These are phyloP conservation scores for Dendrolimus pini DNA, from an alignment of 2,888 invertebrate species.

Conservation along the genomic window DNA sequence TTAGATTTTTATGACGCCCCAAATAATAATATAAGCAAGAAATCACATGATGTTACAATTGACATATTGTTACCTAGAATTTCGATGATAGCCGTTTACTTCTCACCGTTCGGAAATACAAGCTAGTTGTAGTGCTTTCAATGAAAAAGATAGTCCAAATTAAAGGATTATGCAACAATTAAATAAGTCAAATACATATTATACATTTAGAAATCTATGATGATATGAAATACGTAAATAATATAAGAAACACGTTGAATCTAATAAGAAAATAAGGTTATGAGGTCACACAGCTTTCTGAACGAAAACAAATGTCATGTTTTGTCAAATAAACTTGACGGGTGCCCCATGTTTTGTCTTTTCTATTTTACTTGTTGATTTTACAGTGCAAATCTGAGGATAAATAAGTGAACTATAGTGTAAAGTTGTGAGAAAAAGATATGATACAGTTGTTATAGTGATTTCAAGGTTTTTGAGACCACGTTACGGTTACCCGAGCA, in stretches of 20 bases:
- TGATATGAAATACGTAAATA: background rate
- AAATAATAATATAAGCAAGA: too few species aligned
- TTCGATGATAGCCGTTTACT: too few species aligned
- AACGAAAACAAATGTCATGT: slow-evolving; percentile 26
- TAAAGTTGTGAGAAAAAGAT: slow-evolving; percentile 28
- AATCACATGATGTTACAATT: too few species aligned
- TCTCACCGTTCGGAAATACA: too few species aligned
- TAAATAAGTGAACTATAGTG: slow-evolving; percentile 40
- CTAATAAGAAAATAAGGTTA: background rate
- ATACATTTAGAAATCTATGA: too few species aligned
- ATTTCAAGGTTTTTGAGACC: slow-evolving; percentile 26
- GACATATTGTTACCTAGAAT: too few species aligned
- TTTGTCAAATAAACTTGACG: slow-evolving; percentile 52
- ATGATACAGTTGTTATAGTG: slow-evolving; percentile 49
- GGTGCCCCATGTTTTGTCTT: slow-evolving; percentile 57
- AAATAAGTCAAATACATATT: too few species aligned
- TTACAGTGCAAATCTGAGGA: slow-evolving; percentile 46
- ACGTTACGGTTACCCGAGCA: slow-evolving; percentile 32
- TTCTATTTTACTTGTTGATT: slow-evolving; percentile 69
- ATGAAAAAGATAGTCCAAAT: too few species aligned
- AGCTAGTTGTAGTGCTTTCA: too few species aligned
- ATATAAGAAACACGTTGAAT: background rate
- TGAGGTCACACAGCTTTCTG: slow-evolving; percentile 11
- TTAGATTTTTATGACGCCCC: too few species aligned
- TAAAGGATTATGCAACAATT: too few species aligned